Conservation (phyloP, 2,888 invertebrate species). For the Stenotaenia linearis region DNA sequence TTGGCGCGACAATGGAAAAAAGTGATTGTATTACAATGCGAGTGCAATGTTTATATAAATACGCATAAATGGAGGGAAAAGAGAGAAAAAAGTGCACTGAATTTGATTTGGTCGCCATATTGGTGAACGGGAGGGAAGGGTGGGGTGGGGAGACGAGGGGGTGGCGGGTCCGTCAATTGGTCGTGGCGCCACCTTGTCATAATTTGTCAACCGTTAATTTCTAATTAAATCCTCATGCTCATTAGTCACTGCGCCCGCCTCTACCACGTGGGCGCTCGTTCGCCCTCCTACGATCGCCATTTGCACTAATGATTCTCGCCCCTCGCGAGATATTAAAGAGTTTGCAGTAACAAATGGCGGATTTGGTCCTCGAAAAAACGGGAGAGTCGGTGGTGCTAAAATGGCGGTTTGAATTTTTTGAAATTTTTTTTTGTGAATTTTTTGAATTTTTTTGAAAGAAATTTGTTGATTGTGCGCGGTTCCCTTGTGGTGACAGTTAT, state of each 20-base stretch:
- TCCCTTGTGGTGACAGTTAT: conserved; percentile 15
- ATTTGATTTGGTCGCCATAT: not conserved
- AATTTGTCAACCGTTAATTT: conserved; percentile 19
- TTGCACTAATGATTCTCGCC: conserved; percentile 14
- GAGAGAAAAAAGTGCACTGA: not conserved
- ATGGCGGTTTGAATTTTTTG: not conserved
- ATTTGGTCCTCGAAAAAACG: too few relatives aligned
- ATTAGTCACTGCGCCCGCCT: conserved; percentile 19
- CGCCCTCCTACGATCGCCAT: conserved; percentile 15
- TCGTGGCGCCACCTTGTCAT: conserved; percentile 19
- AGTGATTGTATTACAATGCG: not conserved
- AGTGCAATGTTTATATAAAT: not conserved
- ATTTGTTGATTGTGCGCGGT: not conserved
- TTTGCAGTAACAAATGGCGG: not conserved
- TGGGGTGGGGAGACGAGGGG: not conserved
- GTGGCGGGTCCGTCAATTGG: not conserved
- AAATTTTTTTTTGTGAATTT: not conserved
- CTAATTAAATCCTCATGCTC: conserved; percentile 19
- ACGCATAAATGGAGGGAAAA: not conserved
- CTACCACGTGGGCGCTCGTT: not conserved
- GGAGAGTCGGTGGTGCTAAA: too few relatives aligned
- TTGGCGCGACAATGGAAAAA: not conserved
- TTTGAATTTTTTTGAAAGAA: not conserved
- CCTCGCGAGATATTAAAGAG: not conserved
- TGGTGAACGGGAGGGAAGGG: not conserved